phyloP scores from a whole-genome alignment of 2,113 vertebrate genomes.

The Microcebus griseorufus region DNA sequence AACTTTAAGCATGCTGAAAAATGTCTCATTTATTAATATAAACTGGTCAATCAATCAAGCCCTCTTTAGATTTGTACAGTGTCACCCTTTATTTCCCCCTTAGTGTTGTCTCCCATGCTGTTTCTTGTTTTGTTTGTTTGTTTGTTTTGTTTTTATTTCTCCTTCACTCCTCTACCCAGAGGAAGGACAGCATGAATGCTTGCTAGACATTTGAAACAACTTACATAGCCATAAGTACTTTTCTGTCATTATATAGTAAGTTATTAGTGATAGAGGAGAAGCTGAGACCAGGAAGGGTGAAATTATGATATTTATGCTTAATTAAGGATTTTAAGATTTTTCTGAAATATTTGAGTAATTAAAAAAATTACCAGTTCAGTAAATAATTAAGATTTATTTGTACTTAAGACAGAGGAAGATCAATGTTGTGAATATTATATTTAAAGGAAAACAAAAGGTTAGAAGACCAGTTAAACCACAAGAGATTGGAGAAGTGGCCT shows the following conservation, averaged over 20 bases:
- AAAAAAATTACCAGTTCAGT: neutral
- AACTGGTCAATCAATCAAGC: neutral
- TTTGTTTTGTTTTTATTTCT: neutral
- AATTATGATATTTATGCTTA: neutral
- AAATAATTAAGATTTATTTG: neutral
- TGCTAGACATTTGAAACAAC: neutral
- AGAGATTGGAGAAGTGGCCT: neutral
- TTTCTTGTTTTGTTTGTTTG: neutral
- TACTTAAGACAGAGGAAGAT: neutral
- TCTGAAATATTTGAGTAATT: neutral
- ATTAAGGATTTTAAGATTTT: neutral
- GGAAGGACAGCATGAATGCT: accelerated
- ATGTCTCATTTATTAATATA: neutral
- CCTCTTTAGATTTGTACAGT: neutral
- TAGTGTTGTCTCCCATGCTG: neutral
- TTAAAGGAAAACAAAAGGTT: neutral
- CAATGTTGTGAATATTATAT: neutral
- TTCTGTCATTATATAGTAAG: neutral
- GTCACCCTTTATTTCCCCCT: neutral
- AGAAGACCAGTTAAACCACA: neutral
- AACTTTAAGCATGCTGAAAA: neutral
- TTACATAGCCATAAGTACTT: neutral
- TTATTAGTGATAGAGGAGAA: neutral
- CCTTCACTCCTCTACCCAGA: neutral
- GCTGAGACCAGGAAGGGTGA: neutral